Conservation (phyloP, 2,113 vertebrate species). For the Conger conger region DNA sequence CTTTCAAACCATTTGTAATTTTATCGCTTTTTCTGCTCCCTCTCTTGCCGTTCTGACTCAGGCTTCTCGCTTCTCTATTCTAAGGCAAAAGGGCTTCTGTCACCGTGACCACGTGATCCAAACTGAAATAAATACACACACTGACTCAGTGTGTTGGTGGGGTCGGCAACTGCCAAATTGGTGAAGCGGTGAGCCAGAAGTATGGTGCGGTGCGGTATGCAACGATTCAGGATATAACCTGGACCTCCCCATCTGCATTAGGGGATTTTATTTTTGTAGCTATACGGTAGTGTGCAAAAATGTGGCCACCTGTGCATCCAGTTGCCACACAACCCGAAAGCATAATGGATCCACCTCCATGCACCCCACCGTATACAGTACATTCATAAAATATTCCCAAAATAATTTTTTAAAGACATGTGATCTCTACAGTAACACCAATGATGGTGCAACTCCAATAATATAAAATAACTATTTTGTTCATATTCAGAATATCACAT, state of each 20-base stretch:
- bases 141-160: not conserved
- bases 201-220: not conserved
- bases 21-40: not conserved
- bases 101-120: slow-evolving; percentile 26
- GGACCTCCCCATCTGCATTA: not conserved
- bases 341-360: no score
- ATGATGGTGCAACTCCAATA: not conserved
- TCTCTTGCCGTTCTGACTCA: not conserved
- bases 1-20: not conserved
- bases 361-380: no score
- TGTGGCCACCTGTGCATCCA: no score
- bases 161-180: slow-evolving; percentile 3
- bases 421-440: not conserved
- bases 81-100: slow-evolving; percentile 28
- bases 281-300: no score
- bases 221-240: not conserved
- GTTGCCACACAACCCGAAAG: no score
- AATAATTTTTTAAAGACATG: not conserved
- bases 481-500: no score
- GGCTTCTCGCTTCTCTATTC: not conserved
- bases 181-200: not conserved
- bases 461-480: no score
- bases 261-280: no score
- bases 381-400: not conserved
- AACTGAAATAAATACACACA: slow-evolving; percentile 21